Evolutionary conservation across 2,888 invertebrate species (phyloP).

Genomic region (Drosophila yooni): DNA sequence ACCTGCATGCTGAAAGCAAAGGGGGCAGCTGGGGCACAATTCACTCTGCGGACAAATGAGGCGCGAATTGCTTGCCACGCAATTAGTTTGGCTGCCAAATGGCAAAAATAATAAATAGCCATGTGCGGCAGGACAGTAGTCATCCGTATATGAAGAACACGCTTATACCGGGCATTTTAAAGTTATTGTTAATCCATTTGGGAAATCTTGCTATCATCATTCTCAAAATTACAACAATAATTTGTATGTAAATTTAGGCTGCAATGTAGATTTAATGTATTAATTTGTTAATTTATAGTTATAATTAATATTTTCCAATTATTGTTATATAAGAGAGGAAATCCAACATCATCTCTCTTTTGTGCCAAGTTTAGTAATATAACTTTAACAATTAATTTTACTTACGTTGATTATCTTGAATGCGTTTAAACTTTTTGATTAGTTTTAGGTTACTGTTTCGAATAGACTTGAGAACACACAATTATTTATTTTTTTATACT

Average conservation of each 20-base stretch:
- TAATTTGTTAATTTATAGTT: no score
- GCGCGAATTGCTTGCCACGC: conserved; percentile 64
- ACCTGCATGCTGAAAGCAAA: conserved; percentile 51
- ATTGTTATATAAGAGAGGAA: no score
- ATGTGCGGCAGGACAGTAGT: conserved; percentile 28
- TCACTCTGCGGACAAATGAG: conserved; percentile 57
- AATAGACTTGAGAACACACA: neutral
- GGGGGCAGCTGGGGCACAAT: conserved; percentile 6
- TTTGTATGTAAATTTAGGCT: no score
- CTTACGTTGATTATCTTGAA: neutral
- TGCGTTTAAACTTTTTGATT: neutral
- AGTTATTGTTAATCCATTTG: neutral
- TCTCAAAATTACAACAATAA: neutral
- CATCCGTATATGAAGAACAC: conserved; percentile 8
- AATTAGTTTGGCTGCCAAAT: conserved; percentile 59
- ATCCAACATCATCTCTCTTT: no score
- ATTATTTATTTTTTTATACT: neutral
- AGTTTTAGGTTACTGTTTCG: neutral
- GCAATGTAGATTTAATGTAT: no score
- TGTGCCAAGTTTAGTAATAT: neutral
- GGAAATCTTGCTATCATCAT: no score
- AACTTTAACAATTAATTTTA: neutral
- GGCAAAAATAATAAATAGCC: conserved; percentile 43
- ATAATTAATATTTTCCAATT: no score
- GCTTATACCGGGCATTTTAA: neutral